Percentiles rank a stretch among this genome's conserved stretches.
These are phyloP conservation scores for Camponotus fellah DNA, from an alignment of 2,888 invertebrate genomes.

Conservation along the genomic window DNA sequence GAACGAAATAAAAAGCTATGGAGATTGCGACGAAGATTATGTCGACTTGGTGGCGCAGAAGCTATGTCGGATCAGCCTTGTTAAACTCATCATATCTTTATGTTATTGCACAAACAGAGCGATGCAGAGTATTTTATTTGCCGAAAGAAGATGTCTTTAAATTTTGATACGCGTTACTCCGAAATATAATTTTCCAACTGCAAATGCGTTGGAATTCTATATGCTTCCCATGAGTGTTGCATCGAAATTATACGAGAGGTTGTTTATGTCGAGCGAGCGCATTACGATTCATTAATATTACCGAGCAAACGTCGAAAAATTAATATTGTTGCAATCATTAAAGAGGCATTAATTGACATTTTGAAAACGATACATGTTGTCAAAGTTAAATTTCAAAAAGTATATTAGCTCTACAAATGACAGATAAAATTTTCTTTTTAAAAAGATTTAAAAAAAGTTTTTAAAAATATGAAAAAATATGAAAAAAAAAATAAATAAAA, in stretches of 20 bases:
- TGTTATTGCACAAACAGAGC: neutral
- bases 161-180: constrained; percentile 20
- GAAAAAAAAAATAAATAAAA: neutral
- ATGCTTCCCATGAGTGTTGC: neutral
- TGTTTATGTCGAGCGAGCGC: neutral
- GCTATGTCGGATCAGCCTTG: constrained; percentile 69
- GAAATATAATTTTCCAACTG: constrained; percentile 32
- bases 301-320: constrained; percentile 8
- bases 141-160: neutral
- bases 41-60: constrained; percentile 78
- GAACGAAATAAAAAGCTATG: constrained; percentile 70
- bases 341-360: neutral
- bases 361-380: neutral
- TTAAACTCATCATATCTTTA: neutral
- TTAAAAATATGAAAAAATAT: too few species aligned
- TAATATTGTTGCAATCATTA: constrained; percentile 23
- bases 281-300: constrained; percentile 27
- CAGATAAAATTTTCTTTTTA: neutral
- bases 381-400: constrained; percentile 1
- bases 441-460: neutral
- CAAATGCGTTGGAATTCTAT: neutral
- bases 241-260: constrained; percentile 17
- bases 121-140: constrained; percentile 19
- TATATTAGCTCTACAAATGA: neutral
- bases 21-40: constrained; percentile 80